Evolutionary conservation across 2,797 vertebrate species (phyloP).

Genomic region (Gymnodraco acuticeps): DNA sequence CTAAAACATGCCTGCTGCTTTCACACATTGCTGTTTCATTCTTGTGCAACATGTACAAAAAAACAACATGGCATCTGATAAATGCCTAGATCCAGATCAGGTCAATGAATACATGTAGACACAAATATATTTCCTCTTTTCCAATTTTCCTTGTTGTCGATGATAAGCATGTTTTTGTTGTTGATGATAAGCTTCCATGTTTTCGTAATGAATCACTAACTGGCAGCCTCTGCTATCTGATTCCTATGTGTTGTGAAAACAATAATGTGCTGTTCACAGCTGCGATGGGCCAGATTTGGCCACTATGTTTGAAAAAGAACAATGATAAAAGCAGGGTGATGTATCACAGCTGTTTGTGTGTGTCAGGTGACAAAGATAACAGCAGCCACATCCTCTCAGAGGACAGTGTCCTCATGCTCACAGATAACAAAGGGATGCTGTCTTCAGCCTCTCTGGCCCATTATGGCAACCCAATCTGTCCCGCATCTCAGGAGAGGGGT

Average conservation of each 20-base stretch:
- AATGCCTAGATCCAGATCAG: conserved; percentile 34
- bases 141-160: conserved; percentile 47
- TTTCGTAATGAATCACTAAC: conserved; percentile 69
- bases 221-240: conserved; percentile 59
- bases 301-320: conserved; percentile 48
- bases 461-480: conserved; percentile 58
- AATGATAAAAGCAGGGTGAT: conserved; percentile 66
- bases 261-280: conserved; percentile 53
- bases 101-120: conserved; percentile 57
- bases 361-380: conserved; percentile 79
- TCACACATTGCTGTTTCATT: not conserved
- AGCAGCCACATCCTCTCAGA: conserved; percentile 71
- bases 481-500: conserved; percentile 23
- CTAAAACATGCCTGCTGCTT: not conserved
- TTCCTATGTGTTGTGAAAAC: conserved; percentile 49
- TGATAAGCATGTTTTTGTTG: conserved; percentile 54
- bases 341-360: conserved; percentile 68
- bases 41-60: not conserved
- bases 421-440: conserved; percentile 65
- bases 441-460: conserved; percentile 43
- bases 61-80: conserved; percentile 22
- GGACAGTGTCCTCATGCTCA: conserved; percentile 64
- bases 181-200: conserved; percentile 57
- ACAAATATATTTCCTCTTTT: conserved; percentile 26
- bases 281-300: conserved; percentile 50